These are phyloP conservation scores for Sorex maritimensis DNA, from an alignment of 2,797 vertebrate species.

Conservation along the genomic window DNA sequence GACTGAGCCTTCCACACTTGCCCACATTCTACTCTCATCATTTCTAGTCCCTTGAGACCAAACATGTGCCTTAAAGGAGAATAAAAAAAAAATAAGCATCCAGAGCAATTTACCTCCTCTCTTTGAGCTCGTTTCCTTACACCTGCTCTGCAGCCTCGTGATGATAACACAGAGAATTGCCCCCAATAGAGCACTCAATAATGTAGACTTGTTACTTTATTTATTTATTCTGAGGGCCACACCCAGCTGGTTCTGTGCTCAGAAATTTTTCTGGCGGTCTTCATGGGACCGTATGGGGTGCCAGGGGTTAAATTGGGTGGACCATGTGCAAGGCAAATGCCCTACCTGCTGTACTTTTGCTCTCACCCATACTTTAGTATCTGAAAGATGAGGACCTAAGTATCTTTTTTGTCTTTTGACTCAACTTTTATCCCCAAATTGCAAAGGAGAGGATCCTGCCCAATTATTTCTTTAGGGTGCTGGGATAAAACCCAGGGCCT, in stretches of 20 bases:
- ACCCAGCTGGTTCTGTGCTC: no score
- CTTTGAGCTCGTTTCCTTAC: not conserved
- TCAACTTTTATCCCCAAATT: slow-evolving; percentile 49
- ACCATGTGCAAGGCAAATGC: no score
- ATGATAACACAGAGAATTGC: not conserved
- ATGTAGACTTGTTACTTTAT: not conserved
- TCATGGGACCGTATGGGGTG: no score
- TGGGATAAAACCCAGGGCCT: no score
- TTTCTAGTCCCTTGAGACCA: not conserved
- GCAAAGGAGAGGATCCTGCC: not conserved
- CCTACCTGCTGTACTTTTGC: no score
- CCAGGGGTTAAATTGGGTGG: no score
- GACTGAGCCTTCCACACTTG: not conserved
- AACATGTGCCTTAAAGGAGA: slow-evolving; percentile 31
- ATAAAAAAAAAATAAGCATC: not conserved
- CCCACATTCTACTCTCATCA: slow-evolving; percentile 11
- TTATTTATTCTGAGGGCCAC: no score
- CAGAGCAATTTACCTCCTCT: not conserved
- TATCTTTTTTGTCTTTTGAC: slow-evolving; percentile 44
- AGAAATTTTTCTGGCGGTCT: no score
- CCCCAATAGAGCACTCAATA: not conserved
- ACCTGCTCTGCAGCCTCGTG: not conserved
- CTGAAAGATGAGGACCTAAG: not conserved
- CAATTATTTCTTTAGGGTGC: not conserved
- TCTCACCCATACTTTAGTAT: not conserved